Percentiles rank a stretch among this genome's conserved stretches.
Evolutionary conservation across 2,888 invertebrate genomes (phyloP).

Genomic region (Terebella lapidaria): DNA sequence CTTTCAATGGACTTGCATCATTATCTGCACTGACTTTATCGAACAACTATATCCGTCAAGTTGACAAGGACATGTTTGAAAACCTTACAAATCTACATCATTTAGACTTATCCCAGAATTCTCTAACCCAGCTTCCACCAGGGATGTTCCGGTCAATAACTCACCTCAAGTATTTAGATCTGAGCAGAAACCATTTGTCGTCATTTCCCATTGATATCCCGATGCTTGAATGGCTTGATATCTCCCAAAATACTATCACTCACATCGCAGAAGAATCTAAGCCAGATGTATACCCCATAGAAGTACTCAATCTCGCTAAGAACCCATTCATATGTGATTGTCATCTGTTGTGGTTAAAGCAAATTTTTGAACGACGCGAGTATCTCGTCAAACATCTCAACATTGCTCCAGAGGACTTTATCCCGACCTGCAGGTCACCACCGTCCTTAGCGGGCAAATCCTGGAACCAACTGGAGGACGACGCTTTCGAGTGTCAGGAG

Average conservation of each 20-base stretch:
- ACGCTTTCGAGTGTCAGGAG: conserved; percentile 25
- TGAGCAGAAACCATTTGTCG: conserved; percentile 11
- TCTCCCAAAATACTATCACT: conserved; percentile 16
- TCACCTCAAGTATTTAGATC: conserved; percentile 9
- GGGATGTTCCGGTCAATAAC: conserved; percentile 7
- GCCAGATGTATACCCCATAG: conserved; percentile 18
- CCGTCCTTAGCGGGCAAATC: conserved; percentile 17
- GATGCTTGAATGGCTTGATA: conserved; percentile 20
- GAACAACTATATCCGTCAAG: conserved; percentile 3
- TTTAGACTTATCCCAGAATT: conserved; percentile 16
- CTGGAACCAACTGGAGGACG: conserved; percentile 29
- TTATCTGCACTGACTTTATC: conserved; percentile 12
- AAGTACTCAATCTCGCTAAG: conserved; percentile 15
- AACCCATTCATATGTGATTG: conserved; percentile 24
- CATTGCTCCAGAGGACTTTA: conserved; percentile 21
- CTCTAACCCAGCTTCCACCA: not conserved
- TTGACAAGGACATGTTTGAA: conserved; percentile 1
- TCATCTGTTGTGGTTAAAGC: conserved; percentile 21
- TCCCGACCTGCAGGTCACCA: conserved; percentile 29
- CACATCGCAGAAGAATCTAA: conserved; percentile 6
- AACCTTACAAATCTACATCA: conserved; percentile 6
- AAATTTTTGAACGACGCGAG: conserved; percentile 27
- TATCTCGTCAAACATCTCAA: conserved; percentile 26
- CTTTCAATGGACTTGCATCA: conserved; percentile 2
- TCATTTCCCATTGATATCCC: conserved; percentile 13